phyloP scores from a whole-genome alignment of 2,888 invertebrate species.

The Pheosia tremula region DNA sequence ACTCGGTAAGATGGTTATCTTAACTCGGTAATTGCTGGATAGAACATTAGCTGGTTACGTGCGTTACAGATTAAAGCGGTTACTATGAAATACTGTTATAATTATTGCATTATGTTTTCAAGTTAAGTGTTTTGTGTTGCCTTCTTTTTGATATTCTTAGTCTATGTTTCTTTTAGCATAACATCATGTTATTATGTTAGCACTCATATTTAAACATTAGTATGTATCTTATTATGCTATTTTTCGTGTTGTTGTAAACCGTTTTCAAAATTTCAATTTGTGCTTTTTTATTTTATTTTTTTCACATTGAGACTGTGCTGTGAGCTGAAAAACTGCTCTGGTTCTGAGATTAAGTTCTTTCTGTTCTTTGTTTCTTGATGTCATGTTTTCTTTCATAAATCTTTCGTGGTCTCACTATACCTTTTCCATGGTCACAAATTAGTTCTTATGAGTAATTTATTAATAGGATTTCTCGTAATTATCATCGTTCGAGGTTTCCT shows the following conservation, averaged over 20 bases:
- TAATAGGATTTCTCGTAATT: background rate
- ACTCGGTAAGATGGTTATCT: constrained; percentile 68
- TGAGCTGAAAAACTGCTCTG: too few species aligned
- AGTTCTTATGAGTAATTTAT: background rate
- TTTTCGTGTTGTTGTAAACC: background rate
- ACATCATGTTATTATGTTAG: too few species aligned
- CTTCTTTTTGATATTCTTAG: constrained; percentile 10
- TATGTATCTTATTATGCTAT: background rate
- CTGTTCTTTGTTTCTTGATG: too few species aligned
- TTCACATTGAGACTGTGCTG: too few species aligned
- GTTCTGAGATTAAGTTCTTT: too few species aligned
- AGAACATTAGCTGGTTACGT: constrained; percentile 69
- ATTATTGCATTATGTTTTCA: constrained; percentile 39
- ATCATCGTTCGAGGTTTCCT: background rate
- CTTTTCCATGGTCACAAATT: background rate
- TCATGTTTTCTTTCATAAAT: too few species aligned
- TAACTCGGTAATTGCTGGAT: constrained; percentile 69
- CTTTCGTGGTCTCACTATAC: too few species aligned
- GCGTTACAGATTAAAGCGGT: constrained; percentile 44
- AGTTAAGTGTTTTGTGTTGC: constrained; percentile 20
- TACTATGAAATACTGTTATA: constrained; percentile 48
- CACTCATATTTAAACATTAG: too few species aligned
- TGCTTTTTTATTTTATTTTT: too few species aligned
- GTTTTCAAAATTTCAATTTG: too few species aligned
- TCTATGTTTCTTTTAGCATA: background rate